Percentiles rank a stretch among this genome's conserved stretches.
phyloP scores from a whole-genome alignment of 2,888 invertebrate species.

The Sicus ferrugineus region DNA sequence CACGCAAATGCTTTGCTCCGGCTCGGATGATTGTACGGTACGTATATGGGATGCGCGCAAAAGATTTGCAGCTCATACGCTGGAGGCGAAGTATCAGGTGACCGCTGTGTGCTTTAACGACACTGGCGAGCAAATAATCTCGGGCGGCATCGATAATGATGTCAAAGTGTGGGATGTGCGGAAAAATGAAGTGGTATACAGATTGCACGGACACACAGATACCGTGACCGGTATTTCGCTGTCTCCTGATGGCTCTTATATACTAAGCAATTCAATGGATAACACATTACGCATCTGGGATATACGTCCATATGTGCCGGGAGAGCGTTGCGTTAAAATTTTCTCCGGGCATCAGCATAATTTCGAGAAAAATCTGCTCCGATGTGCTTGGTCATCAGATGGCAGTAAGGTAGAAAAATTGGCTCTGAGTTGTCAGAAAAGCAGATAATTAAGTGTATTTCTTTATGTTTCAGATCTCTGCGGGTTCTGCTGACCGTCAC shows the following conservation, averaged over 20 bases:
- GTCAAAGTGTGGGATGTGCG: slow-evolving; percentile 98
- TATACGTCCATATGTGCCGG: slow-evolving; percentile 91
- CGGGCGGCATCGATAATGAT: slow-evolving; percentile 96
- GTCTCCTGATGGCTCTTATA: slow-evolving; percentile 75
- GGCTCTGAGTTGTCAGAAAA: neutral
- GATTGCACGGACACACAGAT: slow-evolving; percentile 92
- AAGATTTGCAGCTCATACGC: slow-evolving; percentile 76
- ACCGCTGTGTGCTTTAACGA: slow-evolving; percentile 94
- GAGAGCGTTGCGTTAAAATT: slow-evolving; percentile 91
- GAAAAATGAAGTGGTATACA: slow-evolving; percentile 83
- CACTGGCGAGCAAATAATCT: slow-evolving; percentile 92
- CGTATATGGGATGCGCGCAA: slow-evolving; percentile 93
- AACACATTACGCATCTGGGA: slow-evolving; percentile 96
- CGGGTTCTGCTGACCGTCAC: slow-evolving; percentile 94
- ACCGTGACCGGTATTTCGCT: slow-evolving; percentile 87
- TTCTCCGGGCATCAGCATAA: slow-evolving; percentile 95
- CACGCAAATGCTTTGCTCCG: slow-evolving; percentile 88
- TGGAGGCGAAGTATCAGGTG: slow-evolving; percentile 79
- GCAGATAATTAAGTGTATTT: neutral
- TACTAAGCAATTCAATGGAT: slow-evolving; percentile 97
- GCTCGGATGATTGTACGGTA: slow-evolving; percentile 92
- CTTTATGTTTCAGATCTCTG: slow-evolving; percentile 65
- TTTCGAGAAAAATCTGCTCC: slow-evolving; percentile 94
- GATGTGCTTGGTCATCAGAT: slow-evolving; percentile 93
- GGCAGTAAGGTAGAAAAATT: slow-evolving; percentile 77